These are phyloP conservation scores for Mesoligia furuncula DNA, from an alignment of 2,888 invertebrate genomes.

Conservation along the genomic window DNA sequence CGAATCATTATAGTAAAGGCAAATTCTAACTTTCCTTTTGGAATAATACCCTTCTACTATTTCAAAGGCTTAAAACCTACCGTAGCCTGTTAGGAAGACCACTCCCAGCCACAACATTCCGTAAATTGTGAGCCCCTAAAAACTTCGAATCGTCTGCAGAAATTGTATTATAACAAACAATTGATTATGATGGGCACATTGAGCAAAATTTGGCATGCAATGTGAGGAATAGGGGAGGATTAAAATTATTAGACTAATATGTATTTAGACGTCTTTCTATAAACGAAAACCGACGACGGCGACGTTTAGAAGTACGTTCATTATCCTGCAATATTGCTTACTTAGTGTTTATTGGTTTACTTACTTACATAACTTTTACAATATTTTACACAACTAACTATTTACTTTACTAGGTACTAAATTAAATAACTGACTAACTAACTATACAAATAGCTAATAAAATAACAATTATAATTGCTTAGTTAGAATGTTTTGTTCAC, in stretches of 20 bases:
- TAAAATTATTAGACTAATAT: not conserved
- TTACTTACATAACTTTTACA: too few species aligned
- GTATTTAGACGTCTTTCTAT: not conserved
- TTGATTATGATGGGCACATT: not conserved
- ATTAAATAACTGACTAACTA: too few species aligned
- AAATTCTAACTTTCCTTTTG: slow-evolving; percentile 34
- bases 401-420: too few species aligned
- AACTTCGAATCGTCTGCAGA: not conserved
- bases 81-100: not conserved
- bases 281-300: too few species aligned
- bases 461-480: not conserved
- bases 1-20: not conserved
- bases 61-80: slow-evolving; percentile 29
- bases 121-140: not conserved
- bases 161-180: not conserved
- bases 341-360: too few species aligned
- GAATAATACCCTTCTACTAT: slow-evolving; percentile 5
- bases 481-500: not conserved
- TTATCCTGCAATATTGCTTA: not conserved
- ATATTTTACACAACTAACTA: too few species aligned
- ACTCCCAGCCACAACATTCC: not conserved
- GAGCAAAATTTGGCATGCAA: not conserved
- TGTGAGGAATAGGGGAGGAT: not conserved
- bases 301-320: too few species aligned
- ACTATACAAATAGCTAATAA: too few species aligned